Evolutionary conservation across 2,888 invertebrate genomes (phyloP).

Genomic region (Idaea aversata): DNA sequence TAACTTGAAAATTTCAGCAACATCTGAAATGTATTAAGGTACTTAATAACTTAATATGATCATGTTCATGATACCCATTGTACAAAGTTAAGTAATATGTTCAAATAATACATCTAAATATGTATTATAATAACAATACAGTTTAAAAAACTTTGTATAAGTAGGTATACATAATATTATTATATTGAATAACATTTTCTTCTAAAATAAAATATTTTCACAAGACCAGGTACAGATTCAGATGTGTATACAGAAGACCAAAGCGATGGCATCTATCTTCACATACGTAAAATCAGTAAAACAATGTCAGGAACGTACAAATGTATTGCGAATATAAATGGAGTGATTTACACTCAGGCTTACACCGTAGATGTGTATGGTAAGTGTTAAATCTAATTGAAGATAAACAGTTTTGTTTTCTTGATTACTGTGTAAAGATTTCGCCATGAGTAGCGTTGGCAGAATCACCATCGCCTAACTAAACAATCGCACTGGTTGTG

Average conservation of each 20-base stretch:
- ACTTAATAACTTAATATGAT: too few relatives aligned
- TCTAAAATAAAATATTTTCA: conserved; percentile 62
- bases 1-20: too few relatives aligned
- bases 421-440: background rate
- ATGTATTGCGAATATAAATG: conserved; percentile 50
- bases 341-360: conserved; percentile 34
- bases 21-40: too few relatives aligned
- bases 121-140: too few relatives aligned
- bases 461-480: background rate
- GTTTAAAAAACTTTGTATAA: too few relatives aligned
- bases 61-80: too few relatives aligned
- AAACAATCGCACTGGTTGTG: background rate
- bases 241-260: conserved; percentile 53
- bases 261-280: conserved; percentile 43
- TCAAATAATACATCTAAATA: too few relatives aligned
- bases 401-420: background rate
- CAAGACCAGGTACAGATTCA: conserved; percentile 70
- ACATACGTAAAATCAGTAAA: conserved; percentile 52
- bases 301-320: conserved; percentile 57
- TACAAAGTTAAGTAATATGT: too few relatives aligned
- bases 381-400: conserved; percentile 34
- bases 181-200: conserved; percentile 17
- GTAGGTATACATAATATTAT: too few relatives aligned
- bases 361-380: conserved; percentile 58
- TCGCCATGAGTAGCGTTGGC: background rate